A percentile compares a stretch with the other conserved stretches of the same genome.
Evolutionary conservation across 1,140 invertebrate genomes (phyloP).

Genomic region (Ptiloglossa arizonensis): DNA sequence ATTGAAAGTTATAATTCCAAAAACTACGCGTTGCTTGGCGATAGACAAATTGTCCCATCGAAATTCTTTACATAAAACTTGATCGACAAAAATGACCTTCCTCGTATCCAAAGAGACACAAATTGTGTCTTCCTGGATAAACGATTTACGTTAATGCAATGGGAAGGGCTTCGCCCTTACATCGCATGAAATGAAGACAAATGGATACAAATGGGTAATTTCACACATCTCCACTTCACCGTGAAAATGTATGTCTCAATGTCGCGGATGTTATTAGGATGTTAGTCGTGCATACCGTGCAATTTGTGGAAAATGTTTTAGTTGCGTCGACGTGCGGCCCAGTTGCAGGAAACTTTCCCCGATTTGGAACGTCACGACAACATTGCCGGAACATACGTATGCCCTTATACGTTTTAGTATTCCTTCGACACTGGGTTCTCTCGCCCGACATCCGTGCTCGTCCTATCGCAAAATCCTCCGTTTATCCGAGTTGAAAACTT

Average conservation of each 20-base stretch:
- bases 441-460: background rate
- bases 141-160: no score
- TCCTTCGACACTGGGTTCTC: conserved; percentile 7
- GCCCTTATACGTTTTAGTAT: conserved; percentile 21
- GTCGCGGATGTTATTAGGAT: background rate
- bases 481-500: conserved; percentile 32
- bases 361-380: conserved; percentile 29
- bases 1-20: no score
- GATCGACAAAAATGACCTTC: no score
- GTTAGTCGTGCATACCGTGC: background rate
- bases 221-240: background rate
- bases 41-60: no score
- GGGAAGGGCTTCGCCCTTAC: no score
- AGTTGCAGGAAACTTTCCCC: conserved; percentile 23
- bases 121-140: no score
- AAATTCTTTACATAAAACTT: no score
- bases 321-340: background rate
- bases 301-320: conserved; percentile 19
- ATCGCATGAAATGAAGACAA: background rate
- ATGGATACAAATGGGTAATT: background rate
- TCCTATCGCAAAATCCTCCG: conserved; percentile 31
- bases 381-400: conserved; percentile 8
- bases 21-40: no score
- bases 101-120: no score
- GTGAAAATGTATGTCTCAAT: conserved; percentile 27